phyloP scores from a whole-genome alignment of 1,140 invertebrate species.

The Anastrepha obliqua region DNA sequence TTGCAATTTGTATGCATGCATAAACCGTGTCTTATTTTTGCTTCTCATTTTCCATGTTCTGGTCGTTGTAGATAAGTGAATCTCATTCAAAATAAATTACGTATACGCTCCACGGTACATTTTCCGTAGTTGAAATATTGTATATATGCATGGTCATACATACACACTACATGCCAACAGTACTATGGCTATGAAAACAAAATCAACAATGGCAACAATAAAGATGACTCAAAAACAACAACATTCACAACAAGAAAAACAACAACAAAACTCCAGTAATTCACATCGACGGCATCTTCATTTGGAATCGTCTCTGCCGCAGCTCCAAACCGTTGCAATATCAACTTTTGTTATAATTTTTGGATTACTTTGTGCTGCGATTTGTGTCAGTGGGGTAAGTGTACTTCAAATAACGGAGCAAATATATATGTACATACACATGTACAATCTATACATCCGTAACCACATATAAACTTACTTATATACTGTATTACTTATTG shows the following conservation, averaged over 20 bases:
- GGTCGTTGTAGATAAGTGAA: constrained; percentile 49
- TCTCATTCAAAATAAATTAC: constrained; percentile 48
- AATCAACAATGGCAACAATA: constrained; percentile 58
- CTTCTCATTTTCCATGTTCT: constrained; percentile 40
- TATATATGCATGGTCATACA: not conserved
- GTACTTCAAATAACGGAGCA: not conserved
- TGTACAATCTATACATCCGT: too few species aligned
- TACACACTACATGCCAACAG: not conserved
- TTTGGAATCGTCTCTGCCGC: constrained; percentile 55
- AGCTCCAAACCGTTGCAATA: constrained; percentile 57
- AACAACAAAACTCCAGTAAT: constrained; percentile 53
- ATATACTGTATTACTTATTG: constrained; percentile 31
- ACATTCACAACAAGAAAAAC: constrained; percentile 59
- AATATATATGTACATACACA: too few species aligned
- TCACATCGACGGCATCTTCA: constrained; percentile 59
- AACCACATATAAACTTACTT: not conserved
- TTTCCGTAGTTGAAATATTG: constrained; percentile 14
- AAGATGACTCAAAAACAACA: constrained; percentile 59
- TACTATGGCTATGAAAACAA: constrained; percentile 52
- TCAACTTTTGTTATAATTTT: constrained; percentile 62
- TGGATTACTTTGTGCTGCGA: constrained; percentile 65
- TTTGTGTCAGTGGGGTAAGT: constrained; percentile 74
- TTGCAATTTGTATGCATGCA: not conserved
- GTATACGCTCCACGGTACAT: constrained; percentile 40
- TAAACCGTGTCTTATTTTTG: not conserved